phyloP scores from a whole-genome alignment of 2,888 invertebrate species.

The Oscheius sp. region DNA sequence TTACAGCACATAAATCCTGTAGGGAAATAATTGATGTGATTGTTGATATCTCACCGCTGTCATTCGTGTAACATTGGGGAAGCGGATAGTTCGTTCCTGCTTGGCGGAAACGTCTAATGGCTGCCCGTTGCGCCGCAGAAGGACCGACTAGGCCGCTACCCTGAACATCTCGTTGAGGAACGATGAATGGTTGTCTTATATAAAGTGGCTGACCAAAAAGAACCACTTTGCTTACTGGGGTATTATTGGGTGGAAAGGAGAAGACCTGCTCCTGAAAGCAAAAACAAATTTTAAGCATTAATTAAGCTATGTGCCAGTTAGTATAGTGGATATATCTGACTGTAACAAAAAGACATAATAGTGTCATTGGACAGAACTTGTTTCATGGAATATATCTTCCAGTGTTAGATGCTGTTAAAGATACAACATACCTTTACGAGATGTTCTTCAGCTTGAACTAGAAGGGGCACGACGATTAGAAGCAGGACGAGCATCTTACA shows the following conservation, averaged over 20 bases:
- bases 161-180: constrained; percentile 46
- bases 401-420: too few species aligned
- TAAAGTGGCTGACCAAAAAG: constrained; percentile 57
- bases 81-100: constrained; percentile 56
- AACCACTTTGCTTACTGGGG: constrained; percentile 54
- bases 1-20: constrained; percentile 72
- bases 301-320: not conserved
- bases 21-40: not conserved
- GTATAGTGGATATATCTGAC: too few species aligned
- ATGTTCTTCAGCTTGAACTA: not conserved
- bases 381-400: too few species aligned
- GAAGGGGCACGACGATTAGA: constrained; percentile 1
- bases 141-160: constrained; percentile 1
- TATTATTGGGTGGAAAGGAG: constrained; percentile 57
- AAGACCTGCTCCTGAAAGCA: constrained; percentile 35
- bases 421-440: constrained; percentile 4
- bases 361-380: too few species aligned
- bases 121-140: not conserved
- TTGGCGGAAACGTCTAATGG: constrained; percentile 13
- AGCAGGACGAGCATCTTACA: not conserved
- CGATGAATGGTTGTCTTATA: constrained; percentile 54
- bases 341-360: too few species aligned
- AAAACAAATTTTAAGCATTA: not conserved
- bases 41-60: constrained; percentile 46
- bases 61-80: constrained; percentile 68